Evolutionary conservation across 2,888 invertebrate species (phyloP), one percentile per base, ranked within the genome.

Genomic region (Scaptomyza caliginosa): DNA sequence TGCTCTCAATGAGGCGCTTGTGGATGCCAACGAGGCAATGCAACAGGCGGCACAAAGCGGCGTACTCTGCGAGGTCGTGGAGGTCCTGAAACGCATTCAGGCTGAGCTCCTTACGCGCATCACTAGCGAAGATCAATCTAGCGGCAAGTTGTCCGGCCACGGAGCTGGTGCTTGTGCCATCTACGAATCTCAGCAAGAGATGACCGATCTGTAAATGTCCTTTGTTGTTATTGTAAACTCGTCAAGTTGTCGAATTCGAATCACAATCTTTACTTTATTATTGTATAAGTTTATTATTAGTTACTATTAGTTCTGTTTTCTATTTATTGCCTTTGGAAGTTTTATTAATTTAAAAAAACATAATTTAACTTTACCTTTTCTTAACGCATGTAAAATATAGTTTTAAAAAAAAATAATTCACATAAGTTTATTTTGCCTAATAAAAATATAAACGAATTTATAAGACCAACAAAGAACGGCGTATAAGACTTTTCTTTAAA

Each of bases 21-120:
- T 94, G 1, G 98, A 98, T 89, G 95, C 97, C 10, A 94, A 95
- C 75, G 94, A 96, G 89, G 98, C 98, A 0, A 90, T 90, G 90
- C 90, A 90, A 64, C 90, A 90, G 74, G 90, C 90, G 6, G 87
- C 90, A 10, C 88, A 85, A 26, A 89, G 86, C 51, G 90, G 90
- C 13, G 87, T 90, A 17, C 81, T 88, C 42, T 77, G 86, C 63
- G 90, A 90, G 58, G 90, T 90, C 5, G 84, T 90, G 10, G 90
- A 90, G 57, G 90, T 90, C 19, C 71, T 90, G 2, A 90, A 90
- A 36, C 89, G 90, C 55, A 90, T 90, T 57, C 90, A 90, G 62
- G 77, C 89, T 21, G 90, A 90, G 63, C 82, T 90, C 3, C 77
- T 90, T 3, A 74, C 83, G 23, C 89, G 90, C 55, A 90, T 90